Conservation (phyloP, 2,797 vertebrate species). For the Bradypus variegatus region DNA sequence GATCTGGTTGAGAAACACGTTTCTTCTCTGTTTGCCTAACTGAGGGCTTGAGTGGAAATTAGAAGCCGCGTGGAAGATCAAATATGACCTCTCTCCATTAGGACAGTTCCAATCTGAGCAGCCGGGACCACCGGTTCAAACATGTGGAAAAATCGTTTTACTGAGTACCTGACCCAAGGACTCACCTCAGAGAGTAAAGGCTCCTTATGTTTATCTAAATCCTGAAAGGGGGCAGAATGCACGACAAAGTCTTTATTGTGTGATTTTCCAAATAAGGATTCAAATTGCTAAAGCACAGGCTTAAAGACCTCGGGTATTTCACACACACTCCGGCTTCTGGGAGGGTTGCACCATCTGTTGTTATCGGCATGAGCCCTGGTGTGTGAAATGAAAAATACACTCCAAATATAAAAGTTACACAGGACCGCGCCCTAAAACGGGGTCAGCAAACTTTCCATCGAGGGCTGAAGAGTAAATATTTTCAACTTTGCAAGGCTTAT, state of each 20-base stretch:
- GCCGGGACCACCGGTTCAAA: not conserved
- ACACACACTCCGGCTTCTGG: not conserved
- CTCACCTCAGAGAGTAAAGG: not conserved
- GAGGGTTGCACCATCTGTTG: fast-evolving
- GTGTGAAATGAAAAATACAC: not conserved
- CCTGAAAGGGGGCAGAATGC: not conserved
- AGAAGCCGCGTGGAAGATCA: not conserved
- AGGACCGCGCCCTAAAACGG: not conserved
- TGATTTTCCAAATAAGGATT: not conserved
- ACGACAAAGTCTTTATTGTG: not conserved
- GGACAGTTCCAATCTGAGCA: not conserved
- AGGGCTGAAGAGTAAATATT: not conserved
- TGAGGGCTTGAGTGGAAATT: not conserved
- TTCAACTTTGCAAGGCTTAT: not conserved
- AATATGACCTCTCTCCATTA: not conserved
- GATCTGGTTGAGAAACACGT: not conserved
- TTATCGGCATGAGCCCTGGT: not conserved
- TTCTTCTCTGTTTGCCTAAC: not conserved
- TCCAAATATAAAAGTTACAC: not conserved
- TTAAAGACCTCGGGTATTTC: not conserved
- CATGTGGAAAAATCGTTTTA: no score
- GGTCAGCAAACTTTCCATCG: no score
- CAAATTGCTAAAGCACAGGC: not conserved
- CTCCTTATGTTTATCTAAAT: not conserved
- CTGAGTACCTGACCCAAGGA: not conserved